These are phyloP conservation scores for Lycaon pictus DNA, from an alignment of 2,113 vertebrate species.

Conservation along the genomic window DNA sequence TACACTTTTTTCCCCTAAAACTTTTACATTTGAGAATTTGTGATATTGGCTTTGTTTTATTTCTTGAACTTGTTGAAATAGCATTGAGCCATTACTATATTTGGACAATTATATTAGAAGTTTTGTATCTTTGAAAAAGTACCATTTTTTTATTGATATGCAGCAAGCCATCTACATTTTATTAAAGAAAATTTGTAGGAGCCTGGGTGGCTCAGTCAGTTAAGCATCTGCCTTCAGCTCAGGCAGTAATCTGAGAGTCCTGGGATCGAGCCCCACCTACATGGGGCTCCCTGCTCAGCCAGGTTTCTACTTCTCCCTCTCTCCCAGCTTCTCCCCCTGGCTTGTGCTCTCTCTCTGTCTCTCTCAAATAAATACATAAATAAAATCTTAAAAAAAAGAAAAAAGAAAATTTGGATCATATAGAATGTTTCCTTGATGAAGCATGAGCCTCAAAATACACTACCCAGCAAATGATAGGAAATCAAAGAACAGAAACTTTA, in stretches of 20 bases:
- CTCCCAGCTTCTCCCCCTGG: neutral
- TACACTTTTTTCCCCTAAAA: neutral
- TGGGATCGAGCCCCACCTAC: no score
- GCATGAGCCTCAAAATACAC: neutral
- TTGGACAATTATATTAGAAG: neutral
- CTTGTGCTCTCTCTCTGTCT: neutral
- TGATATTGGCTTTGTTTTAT: slow-evolving; percentile 1
- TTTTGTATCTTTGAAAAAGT: slow-evolving; percentile 3
- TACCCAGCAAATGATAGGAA: neutral
- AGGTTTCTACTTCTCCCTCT: neutral
- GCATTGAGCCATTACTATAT: neutral
- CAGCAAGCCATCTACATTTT: neutral
- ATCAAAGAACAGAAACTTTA: neutral
- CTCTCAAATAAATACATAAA: neutral
- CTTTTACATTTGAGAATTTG: neutral
- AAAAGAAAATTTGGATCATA: neutral
- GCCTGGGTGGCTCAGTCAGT: neutral
- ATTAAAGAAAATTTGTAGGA: neutral
- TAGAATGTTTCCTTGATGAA: neutral
- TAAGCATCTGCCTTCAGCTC: neutral
- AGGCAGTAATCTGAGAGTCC: neutral
- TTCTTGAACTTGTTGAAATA: slow-evolving; percentile 10
- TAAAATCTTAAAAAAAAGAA: neutral
- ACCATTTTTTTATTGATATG: neutral
- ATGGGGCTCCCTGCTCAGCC: neutral